phyloP scores from a whole-genome alignment of 2,113 vertebrate genomes.

The Pedetes capensis region DNA sequence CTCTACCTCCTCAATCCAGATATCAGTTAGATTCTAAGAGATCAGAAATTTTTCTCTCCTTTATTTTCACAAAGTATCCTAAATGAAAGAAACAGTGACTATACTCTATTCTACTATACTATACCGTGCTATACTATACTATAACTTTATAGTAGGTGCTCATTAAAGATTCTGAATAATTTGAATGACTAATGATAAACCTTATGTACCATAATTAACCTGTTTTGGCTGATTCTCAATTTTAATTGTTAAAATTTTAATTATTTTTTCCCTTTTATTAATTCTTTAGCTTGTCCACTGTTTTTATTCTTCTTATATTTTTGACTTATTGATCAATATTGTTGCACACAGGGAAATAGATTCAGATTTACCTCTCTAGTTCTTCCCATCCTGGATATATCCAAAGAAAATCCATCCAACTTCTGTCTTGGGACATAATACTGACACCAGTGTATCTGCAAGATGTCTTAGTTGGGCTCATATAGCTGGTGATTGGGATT shows the following conservation, averaged over 20 bases:
- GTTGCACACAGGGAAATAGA: not conserved
- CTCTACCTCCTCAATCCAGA: not conserved
- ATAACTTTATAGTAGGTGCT: not conserved
- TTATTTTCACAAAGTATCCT: not conserved
- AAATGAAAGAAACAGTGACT: not conserved
- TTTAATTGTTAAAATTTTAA: not conserved
- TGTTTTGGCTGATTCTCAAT: not conserved
- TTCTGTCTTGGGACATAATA: not conserved
- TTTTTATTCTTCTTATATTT: constrained; percentile 14
- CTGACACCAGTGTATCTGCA: not conserved
- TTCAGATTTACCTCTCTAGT: not conserved
- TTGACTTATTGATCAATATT: not conserved
- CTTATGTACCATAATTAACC: not conserved
- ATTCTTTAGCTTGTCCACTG: not conserved
- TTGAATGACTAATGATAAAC: not conserved
- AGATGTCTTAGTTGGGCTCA: not conserved
- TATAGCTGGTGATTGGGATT: not conserved
- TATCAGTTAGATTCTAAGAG: not conserved
- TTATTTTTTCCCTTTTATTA: not conserved
- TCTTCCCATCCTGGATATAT: not conserved
- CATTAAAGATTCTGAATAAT: constrained; percentile 30
- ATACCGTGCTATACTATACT: too few species aligned
- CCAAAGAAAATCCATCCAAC: not conserved
- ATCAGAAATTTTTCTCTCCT: not conserved
- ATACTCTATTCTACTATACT: too few species aligned